phyloP scores from a whole-genome alignment of 2,797 vertebrate species.

The Rhodeus uyekii region DNA sequence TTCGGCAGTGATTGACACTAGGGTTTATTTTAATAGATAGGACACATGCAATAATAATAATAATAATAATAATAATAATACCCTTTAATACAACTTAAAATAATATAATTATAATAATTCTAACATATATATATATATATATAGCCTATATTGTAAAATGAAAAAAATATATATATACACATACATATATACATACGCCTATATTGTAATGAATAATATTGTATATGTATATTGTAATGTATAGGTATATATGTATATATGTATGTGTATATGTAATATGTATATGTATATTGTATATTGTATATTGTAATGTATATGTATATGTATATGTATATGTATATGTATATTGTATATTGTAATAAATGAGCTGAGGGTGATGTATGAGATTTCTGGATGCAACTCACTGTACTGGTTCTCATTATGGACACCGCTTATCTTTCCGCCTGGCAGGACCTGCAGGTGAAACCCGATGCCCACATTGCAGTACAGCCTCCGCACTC shows the following conservation, averaged over 20 bases:
- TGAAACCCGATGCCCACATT: constrained; percentile 99
- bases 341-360: constrained; percentile 52
- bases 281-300: constrained; percentile 16
- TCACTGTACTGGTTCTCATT: constrained; percentile 98
- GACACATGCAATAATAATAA: constrained; percentile 56
- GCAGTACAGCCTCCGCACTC: constrained; percentile 96
- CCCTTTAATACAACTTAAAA: no score
- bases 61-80: constrained; percentile 16
- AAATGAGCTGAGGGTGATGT: constrained; percentile 62
- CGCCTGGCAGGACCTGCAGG: constrained; percentile 92
- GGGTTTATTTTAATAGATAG: constrained; percentile 68
- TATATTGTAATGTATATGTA: not conserved
- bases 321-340: not conserved
- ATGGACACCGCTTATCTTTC: constrained; percentile 91
- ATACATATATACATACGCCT: no score
- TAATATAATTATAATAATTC: not conserved
- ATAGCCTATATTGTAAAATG: constrained; percentile 20
- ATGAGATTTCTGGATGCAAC: constrained; percentile 80
- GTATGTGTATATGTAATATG: no score
- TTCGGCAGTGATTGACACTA: constrained; percentile 69
- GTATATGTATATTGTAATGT: no score
- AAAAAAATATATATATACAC: no score
- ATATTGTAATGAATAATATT: no score
- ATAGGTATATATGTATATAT: no score
- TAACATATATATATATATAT: not conserved